Base-by-base conservation (phyloP, 2,888 invertebrate species). In the Pegoplata infirma region DNA sequence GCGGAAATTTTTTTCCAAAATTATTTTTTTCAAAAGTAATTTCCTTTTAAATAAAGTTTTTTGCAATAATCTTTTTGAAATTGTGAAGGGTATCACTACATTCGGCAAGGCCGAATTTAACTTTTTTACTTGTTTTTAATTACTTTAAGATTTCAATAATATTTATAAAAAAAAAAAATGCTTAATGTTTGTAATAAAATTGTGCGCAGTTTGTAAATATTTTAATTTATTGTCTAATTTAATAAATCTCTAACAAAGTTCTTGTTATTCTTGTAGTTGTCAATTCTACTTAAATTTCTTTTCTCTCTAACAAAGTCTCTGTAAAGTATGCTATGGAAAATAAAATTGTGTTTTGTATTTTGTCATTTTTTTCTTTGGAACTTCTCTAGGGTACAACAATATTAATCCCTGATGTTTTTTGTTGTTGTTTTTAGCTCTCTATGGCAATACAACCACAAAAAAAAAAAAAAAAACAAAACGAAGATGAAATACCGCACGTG, bases 401-500 rank as follows among this genome's bases (percentile, higher is more conserved):
- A 16, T 53, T 53, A 28, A 53, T 53, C 3, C 28, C 28, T 28
- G 8, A 28, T 16, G 28, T 23, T 17, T 12, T 12, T 53, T 28
- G 14, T 25, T n/a, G n/a, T n/a, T n/a, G n/a, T n/a, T n/a, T n/a
- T 23, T 3, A 23, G 16, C 10, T 51, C 8, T 14, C 2, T 14
- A 8, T 23, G 6, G 6, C 5, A 8, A 51, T 10, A 53, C 28
- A 53, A 10, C 4, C 4, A 10, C 36, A 53, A 53, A 8, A 55
- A 17, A 53, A 12, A 5, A 28, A 5, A 55, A n/a, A n/a, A n/a
- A n/a, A n/a, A n/a, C n/a, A n/a, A n/a, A n/a, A n/a, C n/a, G n/a
- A n/a, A n/a, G n/a, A n/a, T 17, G 3, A 32, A 55, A 55, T 17
- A 32, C 10, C 55, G 55, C 55, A 55, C 55, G 55, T 55, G 55